These are phyloP conservation scores for Bothrops jararaca DNA, from an alignment of 2,113 vertebrate species.

Conservation along the genomic window DNA sequence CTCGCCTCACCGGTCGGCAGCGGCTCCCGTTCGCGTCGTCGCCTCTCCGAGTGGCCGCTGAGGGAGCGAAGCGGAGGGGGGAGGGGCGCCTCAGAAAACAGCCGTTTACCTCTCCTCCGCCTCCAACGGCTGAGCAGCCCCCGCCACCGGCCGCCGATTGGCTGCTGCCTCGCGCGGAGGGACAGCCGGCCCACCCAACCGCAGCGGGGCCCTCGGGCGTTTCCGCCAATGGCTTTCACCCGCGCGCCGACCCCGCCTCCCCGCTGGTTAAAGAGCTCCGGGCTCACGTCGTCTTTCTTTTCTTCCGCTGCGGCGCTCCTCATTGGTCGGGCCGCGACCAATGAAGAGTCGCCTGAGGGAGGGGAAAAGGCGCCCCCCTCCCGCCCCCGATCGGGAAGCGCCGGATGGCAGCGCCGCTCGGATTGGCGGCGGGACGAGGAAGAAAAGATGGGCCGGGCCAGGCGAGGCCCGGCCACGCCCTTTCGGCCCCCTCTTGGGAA, in stretches of 20 bases:
- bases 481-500: not conserved
- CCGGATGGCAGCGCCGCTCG: rapidly evolving
- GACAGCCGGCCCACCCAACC: not conserved
- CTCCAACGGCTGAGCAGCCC: not conserved
- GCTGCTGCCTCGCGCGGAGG: not conserved
- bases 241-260: not conserved
- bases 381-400: not conserved
- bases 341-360: not conserved
- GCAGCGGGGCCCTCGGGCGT: not conserved
- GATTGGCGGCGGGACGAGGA: not conserved
- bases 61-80: not conserved
- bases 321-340: not conserved
- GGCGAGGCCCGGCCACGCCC: not conserved
- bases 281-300: not conserved
- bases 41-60: not conserved
- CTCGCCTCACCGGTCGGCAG: not conserved
- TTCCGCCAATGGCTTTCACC: not conserved
- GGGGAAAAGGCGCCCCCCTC: too few species aligned
- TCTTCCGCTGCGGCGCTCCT: not conserved
- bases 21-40: not conserved
- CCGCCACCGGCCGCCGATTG: not conserved
- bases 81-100: not conserved
- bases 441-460: constrained; percentile 11
- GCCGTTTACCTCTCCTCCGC: not conserved
- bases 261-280: not conserved